Percentiles rank a stretch among this genome's conserved stretches.
These are phyloP conservation scores for Pogonomyrmex californicus DNA, from an alignment of 1,140 invertebrate genomes.

Conservation along the genomic window DNA sequence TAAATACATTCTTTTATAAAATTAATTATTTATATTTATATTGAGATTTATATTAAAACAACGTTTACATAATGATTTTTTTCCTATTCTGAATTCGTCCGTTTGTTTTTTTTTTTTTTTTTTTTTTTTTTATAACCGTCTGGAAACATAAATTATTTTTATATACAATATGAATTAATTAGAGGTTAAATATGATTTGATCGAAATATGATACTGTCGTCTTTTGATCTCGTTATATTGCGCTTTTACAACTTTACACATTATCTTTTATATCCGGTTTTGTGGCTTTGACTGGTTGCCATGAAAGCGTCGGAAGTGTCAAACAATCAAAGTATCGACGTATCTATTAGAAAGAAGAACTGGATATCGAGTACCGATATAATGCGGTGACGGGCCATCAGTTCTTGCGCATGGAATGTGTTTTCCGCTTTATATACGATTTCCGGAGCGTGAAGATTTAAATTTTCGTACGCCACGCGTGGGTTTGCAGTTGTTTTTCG, in stretches of 20 bases:
- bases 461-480: slow-evolving; percentile 1
- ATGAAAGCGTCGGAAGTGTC: slow-evolving; percentile 61
- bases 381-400: slow-evolving; percentile 43
- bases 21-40: not conserved
- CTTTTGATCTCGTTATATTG: slow-evolving; percentile 40
- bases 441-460: not conserved
- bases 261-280: slow-evolving; percentile 16
- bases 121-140: no score
- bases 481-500: slow-evolving; percentile 29
- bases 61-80: no score
- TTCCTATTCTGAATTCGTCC: no score
- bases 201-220: slow-evolving; percentile 35
- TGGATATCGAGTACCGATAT: slow-evolving; percentile 67
- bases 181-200: not conserved
- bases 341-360: slow-evolving; percentile 71
- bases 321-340: slow-evolving; percentile 50
- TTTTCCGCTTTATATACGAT: slow-evolving; percentile 39
- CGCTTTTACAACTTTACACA: not conserved
- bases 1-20: not conserved
- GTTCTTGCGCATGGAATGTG: slow-evolving; percentile 8
- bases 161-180: not conserved
- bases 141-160: no score
- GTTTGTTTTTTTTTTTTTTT: no score
- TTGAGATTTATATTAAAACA: not conserved
- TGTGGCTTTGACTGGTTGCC: slow-evolving; percentile 68